phyloP scores from a whole-genome alignment of 2,888 invertebrate species.

The Dysmachus trigonus region DNA sequence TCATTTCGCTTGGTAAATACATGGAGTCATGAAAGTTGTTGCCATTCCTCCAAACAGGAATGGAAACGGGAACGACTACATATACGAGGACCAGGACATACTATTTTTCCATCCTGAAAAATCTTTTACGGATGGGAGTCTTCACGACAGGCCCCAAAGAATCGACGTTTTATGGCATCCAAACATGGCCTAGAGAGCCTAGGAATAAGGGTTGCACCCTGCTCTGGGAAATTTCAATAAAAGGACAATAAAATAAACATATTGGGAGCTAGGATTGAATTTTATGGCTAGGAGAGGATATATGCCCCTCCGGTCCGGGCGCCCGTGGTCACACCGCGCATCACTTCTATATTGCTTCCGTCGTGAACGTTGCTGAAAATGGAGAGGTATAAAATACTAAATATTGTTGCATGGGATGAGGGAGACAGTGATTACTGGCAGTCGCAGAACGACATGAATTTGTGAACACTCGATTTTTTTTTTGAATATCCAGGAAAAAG shows the following conservation, averaged over 20 bases:
- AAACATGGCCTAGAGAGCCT: not conserved
- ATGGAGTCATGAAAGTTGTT: not conserved
- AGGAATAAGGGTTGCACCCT: not conserved
- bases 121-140: not conserved
- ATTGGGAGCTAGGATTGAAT: conserved; percentile 43
- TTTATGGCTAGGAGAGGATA: conserved; percentile 10
- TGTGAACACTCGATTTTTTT: not conserved
- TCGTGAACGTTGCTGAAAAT: not conserved
- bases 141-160: not conserved
- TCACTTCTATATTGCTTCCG: not conserved
- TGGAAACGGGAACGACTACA: not conserved
- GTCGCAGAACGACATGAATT: not conserved
- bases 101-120: not conserved
- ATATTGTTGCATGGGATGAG: not conserved
- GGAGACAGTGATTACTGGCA: not conserved
- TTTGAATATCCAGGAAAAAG: not conserved
- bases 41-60: not conserved
- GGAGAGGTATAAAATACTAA: not conserved
- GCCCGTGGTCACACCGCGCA: not conserved
- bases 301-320: not conserved
- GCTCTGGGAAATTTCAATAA: conserved; percentile 31
- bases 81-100: not conserved
- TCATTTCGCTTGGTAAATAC: conserved; percentile 37
- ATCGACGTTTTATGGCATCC: conserved; percentile 13
- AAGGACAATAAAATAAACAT: conserved; percentile 40